Evolutionary conservation across 2,797 vertebrate genomes (phyloP).

Genomic region (Urocyon cinereoargenteus): DNA sequence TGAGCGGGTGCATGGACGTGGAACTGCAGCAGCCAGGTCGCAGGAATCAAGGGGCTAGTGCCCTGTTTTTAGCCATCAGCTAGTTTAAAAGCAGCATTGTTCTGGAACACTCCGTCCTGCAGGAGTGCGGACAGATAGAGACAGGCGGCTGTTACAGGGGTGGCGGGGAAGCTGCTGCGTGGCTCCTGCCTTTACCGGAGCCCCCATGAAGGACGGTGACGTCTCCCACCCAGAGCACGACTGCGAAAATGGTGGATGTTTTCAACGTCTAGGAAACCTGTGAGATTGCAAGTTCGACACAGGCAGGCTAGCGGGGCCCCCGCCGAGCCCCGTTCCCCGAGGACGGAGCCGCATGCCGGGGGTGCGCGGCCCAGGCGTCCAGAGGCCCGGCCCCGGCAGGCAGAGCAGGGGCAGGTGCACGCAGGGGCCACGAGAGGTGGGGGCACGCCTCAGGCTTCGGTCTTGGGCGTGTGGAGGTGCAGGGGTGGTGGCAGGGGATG

Average conservation of each 20-base stretch:
- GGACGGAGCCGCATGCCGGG: neutral
- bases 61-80: neutral
- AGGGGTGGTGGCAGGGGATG: neutral
- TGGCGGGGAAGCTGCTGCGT: accelerated
- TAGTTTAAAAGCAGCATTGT: no score
- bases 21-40: neutral
- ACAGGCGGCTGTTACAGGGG: accelerated
- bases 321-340: neutral
- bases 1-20: accelerated
- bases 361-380: no score
- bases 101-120: neutral
- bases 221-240: neutral
- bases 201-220: accelerated
- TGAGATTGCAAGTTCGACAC: neutral
- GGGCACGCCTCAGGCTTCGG: neutral
- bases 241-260: neutral
- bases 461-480: neutral
- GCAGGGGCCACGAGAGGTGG: neutral
- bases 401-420: neutral
- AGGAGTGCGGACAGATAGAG: accelerated
- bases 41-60: neutral
- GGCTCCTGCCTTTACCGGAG: neutral
- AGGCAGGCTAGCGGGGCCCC: neutral
- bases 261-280: neutral
- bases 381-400: neutral